A percentile compares a stretch with the other conserved stretches of the same genome.
Conservation (phyloP, 1,140 invertebrate genomes). For the Cylas formicarius region DNA sequence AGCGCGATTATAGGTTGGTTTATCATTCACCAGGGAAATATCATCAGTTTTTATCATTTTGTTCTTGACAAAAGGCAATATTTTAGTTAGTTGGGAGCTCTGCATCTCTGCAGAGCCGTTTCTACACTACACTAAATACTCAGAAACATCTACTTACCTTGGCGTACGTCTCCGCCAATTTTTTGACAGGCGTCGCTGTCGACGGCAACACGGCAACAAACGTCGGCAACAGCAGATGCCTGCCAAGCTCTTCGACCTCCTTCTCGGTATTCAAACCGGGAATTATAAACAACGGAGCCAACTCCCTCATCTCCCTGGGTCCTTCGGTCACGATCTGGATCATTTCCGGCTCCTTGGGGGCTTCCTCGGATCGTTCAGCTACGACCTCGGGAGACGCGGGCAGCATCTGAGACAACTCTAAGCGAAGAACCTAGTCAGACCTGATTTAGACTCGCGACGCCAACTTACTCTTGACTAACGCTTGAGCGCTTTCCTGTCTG, state of each 20-base stretch:
- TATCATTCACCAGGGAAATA: too few relatives aligned
- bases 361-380: slow-evolving; percentile 18
- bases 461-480: slow-evolving; percentile 38
- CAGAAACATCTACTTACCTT: slow-evolving; percentile 11
- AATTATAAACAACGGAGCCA: slow-evolving; percentile 38
- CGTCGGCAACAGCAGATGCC: slow-evolving; percentile 33
- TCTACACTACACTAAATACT: too few relatives aligned
- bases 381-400: slow-evolving; percentile 28
- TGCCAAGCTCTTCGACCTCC: slow-evolving; percentile 28
- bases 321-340: slow-evolving; percentile 35
- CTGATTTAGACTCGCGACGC: not conserved
- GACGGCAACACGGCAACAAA: slow-evolving; percentile 33
- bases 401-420: slow-evolving; percentile 34
- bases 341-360: slow-evolving; percentile 30
- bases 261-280: slow-evolving; percentile 33
- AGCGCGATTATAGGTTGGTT: too few relatives aligned
- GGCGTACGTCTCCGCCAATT: slow-evolving; percentile 23
- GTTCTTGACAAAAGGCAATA: too few relatives aligned
- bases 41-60: too few relatives aligned
- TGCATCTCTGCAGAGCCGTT: too few relatives aligned
- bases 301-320: slow-evolving; percentile 33
- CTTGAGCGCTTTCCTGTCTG: slow-evolving; percentile 30
- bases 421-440: slow-evolving; percentile 5
- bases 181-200: slow-evolving; percentile 19
- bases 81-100: too few relatives aligned